phyloP scores from a whole-genome alignment of 2,797 vertebrate species.

The Semotilus atromaculatus region DNA sequence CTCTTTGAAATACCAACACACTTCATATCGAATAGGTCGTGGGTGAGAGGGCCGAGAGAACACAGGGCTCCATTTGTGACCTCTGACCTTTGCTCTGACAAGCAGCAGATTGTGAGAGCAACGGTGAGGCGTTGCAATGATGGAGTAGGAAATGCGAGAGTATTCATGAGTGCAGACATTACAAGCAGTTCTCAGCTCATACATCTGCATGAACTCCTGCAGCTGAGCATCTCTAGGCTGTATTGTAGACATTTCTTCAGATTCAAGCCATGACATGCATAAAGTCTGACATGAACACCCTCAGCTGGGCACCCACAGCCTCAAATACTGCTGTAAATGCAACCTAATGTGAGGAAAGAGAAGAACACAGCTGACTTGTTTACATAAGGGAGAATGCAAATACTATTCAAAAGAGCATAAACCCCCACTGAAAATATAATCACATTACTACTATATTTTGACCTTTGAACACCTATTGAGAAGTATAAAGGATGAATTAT shows the following conservation, averaged over 20 bases:
- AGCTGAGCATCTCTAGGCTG: conserved; percentile 17
- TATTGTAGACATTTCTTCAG: background rate
- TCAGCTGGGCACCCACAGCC: background rate
- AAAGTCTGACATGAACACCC: background rate
- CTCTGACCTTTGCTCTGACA: conserved; percentile 32
- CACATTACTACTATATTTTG: background rate
- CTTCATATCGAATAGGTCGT: conserved; percentile 70
- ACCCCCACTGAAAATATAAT: background rate
- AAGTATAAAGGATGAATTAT: background rate
- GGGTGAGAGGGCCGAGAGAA: background rate
- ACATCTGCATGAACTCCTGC: conserved; percentile 38
- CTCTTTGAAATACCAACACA: conserved; percentile 79
- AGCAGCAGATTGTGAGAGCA: conserved; percentile 24
- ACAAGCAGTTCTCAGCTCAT: conserved; percentile 36
- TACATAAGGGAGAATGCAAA: background rate
- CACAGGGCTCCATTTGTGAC: conserved; percentile 18
- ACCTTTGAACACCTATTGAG: background rate
- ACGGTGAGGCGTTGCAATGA: background rate
- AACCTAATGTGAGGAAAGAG: conserved; percentile 4
- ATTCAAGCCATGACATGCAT: background rate
- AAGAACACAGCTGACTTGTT: background rate
- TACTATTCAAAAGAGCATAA: background rate
- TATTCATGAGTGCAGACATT: background rate
- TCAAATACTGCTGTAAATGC: background rate
- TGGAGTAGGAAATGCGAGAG: conserved; percentile 15